Evolutionary conservation across 2,888 invertebrate species (phyloP), one percentile per base, ranked within the genome.

Genomic region (Dryococelus australis): DNA sequence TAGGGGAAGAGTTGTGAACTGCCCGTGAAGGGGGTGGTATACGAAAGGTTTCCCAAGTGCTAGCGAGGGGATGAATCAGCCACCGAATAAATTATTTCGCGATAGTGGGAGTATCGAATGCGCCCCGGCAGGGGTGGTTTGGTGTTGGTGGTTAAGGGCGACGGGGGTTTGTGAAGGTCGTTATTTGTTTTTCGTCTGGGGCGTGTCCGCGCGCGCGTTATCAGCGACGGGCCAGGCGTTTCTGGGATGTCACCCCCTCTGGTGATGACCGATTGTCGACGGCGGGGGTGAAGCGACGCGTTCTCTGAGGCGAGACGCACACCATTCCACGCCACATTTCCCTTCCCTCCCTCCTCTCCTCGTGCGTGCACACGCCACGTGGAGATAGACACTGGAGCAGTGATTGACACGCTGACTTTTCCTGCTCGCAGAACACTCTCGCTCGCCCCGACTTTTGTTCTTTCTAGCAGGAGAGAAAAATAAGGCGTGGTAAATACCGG

Each of bases 111-210:
- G 65, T 65, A 65, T 65, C 65, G 65, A n/a, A 16, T 65, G 65
- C n/a, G 65, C n/a, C 24, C 65, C 12, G 65, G n/a, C 13, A 24
- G 65, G 65, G 24, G 8, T 0, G 65, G 65, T 9, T 65, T 12
- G 5, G 65, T 20, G 65, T 12, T 6, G 65, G n/a, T 5, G 65
- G 24, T 13, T 65, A n/a, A n/a, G n/a, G 65, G 65, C 6, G n/a
- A 65, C 24, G 16, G 65, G 65, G 65, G 65, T 35, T 35, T 3
- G 35, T 65, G 65, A 16, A 65, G n/a, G 20, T 65, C 65, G 65
- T 65, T 65, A 65, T 65, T 65, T 65, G 65, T 65, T 65, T 65
- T 65, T 65, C 65, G 65, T 65, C 24, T 65, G 65, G 65, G 65
- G 65, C 65, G 20, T 65, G 65, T 65, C 65, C 24, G 16, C 65